Conservation (phyloP, 2,888 invertebrate genomes). For the Folsomia manolachei region DNA sequence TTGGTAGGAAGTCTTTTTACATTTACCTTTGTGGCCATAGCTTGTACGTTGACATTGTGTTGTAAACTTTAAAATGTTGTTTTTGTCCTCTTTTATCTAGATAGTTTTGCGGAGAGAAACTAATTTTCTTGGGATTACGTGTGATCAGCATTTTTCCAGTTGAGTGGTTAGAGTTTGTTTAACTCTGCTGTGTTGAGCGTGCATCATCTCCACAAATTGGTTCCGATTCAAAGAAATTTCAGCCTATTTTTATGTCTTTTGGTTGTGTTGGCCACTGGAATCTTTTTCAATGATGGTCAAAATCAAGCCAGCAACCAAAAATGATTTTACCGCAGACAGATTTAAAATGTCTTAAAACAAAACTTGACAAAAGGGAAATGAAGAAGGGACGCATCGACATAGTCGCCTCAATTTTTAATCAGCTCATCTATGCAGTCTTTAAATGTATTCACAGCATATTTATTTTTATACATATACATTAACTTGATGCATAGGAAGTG, state of each 20-base stretch:
- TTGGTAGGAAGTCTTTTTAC: no score
- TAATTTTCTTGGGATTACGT: constrained; percentile 43
- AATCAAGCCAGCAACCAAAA: no score
- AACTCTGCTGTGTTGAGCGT: constrained; percentile 26
- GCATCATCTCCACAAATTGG: constrained; percentile 7
- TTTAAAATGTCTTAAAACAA: no score
- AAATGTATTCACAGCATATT: no score
- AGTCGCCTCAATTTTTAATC: no score
- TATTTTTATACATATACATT: no score
- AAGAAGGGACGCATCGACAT: no score
- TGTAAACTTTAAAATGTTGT: constrained; percentile 20
- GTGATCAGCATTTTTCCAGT: constrained; percentile 46
- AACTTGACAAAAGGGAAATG: no score
- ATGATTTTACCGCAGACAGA: no score
- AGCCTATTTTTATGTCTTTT: constrained; percentile 7
- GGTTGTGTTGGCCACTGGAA: constrained; percentile 15
- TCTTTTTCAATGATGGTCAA: no score
- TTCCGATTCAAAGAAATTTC: constrained; percentile 17
- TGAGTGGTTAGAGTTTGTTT: constrained; percentile 47
- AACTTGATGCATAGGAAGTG: neutral
- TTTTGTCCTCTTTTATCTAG: constrained; percentile 31
- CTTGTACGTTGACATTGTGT: constrained; percentile 17
- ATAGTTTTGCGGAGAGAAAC: constrained; percentile 36
- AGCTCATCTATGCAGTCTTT: no score
- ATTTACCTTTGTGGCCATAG: no score